Evolutionary conservation across 2,888 invertebrate species (phyloP).

Genomic region (Heteromyza rotundicornis): DNA sequence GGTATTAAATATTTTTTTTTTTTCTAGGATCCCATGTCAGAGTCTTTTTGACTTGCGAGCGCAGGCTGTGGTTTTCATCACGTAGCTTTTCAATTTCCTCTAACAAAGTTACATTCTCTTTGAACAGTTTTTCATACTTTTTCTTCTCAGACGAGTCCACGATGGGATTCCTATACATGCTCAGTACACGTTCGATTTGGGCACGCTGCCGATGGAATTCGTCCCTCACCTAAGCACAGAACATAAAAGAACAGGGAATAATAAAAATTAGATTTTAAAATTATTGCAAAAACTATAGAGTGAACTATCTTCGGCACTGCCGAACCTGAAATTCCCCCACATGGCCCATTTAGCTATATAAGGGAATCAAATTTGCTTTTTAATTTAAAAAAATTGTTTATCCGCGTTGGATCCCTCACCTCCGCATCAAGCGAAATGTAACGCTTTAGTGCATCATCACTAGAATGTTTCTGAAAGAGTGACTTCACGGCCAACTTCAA

Average conservation of each 20-base stretch:
- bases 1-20: background rate
- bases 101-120: slow-evolving; percentile 79
- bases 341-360: no score
- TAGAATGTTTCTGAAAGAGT: slow-evolving; percentile 69
- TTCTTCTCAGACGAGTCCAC: slow-evolving; percentile 40
- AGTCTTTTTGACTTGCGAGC: slow-evolving; percentile 32
- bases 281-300: no score
- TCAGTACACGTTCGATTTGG: slow-evolving; percentile 70
- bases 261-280: no score
- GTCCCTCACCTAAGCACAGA: no score
- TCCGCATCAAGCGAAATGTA: slow-evolving; percentile 74
- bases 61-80: slow-evolving; percentile 46
- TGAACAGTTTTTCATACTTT: slow-evolving; percentile 68
- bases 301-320: no score
- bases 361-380: no score
- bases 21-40: slow-evolving; percentile 30
- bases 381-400: no score
- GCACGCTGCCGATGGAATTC: slow-evolving; percentile 83
- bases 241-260: no score
- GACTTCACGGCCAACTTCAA: slow-evolving; percentile 52
- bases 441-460: slow-evolving; percentile 72
- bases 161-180: slow-evolving; percentile 41
- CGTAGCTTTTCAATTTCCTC: slow-evolving; percentile 79
- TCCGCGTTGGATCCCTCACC: no score
- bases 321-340: no score